phyloP scores from a whole-genome alignment of 2,888 invertebrate species.

The Drosophila austrosaltans region DNA sequence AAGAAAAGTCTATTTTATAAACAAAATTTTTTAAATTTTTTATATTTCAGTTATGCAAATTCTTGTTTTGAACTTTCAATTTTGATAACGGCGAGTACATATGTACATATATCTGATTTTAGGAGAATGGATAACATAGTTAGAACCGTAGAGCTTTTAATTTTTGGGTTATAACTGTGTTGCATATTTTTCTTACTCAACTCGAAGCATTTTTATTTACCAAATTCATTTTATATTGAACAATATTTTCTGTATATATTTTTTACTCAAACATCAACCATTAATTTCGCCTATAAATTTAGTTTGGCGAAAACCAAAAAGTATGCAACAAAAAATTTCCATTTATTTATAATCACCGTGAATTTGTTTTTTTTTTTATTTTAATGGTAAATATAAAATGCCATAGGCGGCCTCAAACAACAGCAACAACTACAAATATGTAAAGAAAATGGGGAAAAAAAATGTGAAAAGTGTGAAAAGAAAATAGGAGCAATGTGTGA shows the following conservation, averaged over 20 bases:
- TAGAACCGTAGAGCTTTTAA: too few species aligned
- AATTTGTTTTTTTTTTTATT: constrained; percentile 9
- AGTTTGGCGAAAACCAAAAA: neutral
- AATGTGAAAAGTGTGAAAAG: constrained; percentile 40
- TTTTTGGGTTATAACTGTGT: too few species aligned
- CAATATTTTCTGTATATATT: neutral
- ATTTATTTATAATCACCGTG: constrained; percentile 8
- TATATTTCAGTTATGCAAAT: too few species aligned
- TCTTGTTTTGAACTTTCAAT: too few species aligned
- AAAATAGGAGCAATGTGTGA: constrained; percentile 28
- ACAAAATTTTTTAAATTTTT: too few species aligned
- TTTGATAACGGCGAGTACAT: too few species aligned
- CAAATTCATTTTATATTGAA: neutral
- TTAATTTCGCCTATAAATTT: neutral
- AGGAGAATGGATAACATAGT: too few species aligned
- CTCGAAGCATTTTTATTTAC: neutral
- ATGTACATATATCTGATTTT: too few species aligned
- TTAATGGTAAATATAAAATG: constrained; percentile 24
- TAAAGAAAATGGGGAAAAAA: constrained; percentile 18
- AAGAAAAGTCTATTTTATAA: too few species aligned
- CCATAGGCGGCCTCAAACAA: constrained; percentile 4
- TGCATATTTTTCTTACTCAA: too few species aligned
- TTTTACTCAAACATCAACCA: neutral
- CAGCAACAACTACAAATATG: constrained; percentile 13
- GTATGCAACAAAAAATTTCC: neutral